Evolutionary conservation across 2,888 invertebrate species (phyloP), one percentile per base, ranked within the genome.

Genomic region (Eristalis tenax): DNA sequence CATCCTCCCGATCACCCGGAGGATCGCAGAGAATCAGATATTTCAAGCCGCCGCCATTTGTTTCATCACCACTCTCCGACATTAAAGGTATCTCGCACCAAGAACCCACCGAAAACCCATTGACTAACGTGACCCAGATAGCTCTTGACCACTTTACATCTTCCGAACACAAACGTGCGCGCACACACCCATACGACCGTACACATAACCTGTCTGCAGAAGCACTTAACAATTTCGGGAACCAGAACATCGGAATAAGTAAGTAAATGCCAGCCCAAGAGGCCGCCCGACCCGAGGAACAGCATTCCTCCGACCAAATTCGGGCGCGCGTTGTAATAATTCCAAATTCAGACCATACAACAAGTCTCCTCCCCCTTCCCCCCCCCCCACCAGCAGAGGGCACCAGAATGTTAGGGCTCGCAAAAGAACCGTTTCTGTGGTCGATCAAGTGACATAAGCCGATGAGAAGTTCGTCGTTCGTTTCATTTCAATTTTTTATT

Each of bases 371-470:
- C 40, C 15, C 43, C n/a, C 5, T n/a, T n/a, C 50, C 50, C 18
- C 50, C 13, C n/a, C 4, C 10, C 11, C 35, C 13, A 11, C 38
- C 15, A 2, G 2, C 43, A 5, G 13, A 43, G 43, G 26, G 57
- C n/a, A 65, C 38, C 18, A 63, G 59, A 23, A 69, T 71, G 70
- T 65, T 56, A 74, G 81, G 77, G 59, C 68, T 86, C 77, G 82
- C 85, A 71, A 87, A 87, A 83, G 76, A 82, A 86, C 82, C 86
- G 78, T 83, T 86, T 71, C 66, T 57, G 70, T 78, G 74, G 71
- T 35, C 76, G 50, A 83, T 83, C 74, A 87, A 79, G 78, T 87
- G 87, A 87, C 87, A 83, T 79, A 87, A 87, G 78, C 76, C 69
- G 74, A 63, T 28, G 61, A 70, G 63, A 56, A 38, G 57, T 74